phyloP scores from a whole-genome alignment of 2,797 vertebrate genomes.

The Chaunax sp. region DNA sequence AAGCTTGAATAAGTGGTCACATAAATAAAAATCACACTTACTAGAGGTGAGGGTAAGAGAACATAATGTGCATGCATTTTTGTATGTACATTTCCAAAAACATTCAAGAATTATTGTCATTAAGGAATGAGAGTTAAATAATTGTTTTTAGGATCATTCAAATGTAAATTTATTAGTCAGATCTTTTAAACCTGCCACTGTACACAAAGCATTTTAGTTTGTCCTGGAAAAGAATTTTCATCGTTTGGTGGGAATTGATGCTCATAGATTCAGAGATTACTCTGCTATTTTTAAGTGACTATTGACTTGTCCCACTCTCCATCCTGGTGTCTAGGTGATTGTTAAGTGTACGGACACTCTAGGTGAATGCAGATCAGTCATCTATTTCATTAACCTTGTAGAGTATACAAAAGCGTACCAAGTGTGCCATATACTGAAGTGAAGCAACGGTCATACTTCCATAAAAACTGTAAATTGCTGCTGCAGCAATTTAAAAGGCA shows the following conservation, averaged over 20 bases:
- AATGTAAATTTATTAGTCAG: not conserved
- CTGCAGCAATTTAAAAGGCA: slow-evolving; percentile 10
- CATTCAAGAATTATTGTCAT: not conserved
- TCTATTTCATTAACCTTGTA: not conserved
- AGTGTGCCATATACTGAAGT: not conserved
- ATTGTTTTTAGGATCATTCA: not conserved
- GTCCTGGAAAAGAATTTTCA: not conserved
- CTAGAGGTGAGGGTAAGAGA: not conserved
- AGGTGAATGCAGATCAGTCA: slow-evolving; percentile 2
- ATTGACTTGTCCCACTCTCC: not conserved
- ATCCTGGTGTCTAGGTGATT: slow-evolving; percentile 6
- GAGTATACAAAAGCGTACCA: slow-evolving; percentile 5
- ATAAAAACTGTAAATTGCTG: not conserved
- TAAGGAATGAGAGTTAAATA: not conserved
- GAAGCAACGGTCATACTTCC: not conserved
- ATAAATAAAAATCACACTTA: too few species aligned
- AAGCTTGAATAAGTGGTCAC: slow-evolving; percentile 5
- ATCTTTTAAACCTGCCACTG: not conserved
- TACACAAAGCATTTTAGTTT: not conserved
- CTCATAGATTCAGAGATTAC: too few species aligned
- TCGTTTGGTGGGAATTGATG: not conserved
- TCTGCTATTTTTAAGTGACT: not conserved
- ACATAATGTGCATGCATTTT: not conserved
- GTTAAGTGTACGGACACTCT: not conserved
- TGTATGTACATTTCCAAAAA: not conserved